These are phyloP conservation scores for Pocota personata DNA, from an alignment of 2,888 invertebrate species.

Conservation along the genomic window DNA sequence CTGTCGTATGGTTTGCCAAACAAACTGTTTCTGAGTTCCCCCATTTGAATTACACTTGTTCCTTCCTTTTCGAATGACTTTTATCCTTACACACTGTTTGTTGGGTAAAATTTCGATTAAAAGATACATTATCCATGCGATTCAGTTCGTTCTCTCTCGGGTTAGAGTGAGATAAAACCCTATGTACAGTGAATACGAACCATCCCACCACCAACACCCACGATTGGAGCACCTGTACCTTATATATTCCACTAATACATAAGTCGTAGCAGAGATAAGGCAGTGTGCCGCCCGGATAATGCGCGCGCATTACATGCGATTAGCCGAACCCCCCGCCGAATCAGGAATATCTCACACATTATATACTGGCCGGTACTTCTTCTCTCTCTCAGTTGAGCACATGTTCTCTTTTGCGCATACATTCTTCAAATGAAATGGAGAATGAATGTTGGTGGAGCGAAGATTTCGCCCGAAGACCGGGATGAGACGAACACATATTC, in stretches of 20 bases:
- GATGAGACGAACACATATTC: conserved; percentile 41
- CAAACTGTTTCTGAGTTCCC: conserved; percentile 16
- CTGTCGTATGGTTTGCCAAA: conserved; percentile 47
- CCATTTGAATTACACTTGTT: conserved; percentile 41
- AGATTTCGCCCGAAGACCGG: conserved; percentile 44
- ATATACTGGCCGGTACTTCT: conserved; percentile 45
- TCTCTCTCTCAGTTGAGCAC: not conserved
- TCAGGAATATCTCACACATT: conserved; percentile 60
- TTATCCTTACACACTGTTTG: conserved; percentile 30
- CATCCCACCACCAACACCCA: conserved; percentile 68
- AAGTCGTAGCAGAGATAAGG: conserved; percentile 77
- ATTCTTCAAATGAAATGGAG: conserved; percentile 15
- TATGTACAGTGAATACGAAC: conserved; percentile 53
- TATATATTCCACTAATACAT: conserved; percentile 43
- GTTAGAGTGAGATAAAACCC: conserved; percentile 61
- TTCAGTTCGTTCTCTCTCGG: conserved; percentile 20
- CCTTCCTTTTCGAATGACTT: not conserved
- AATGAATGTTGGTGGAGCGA: conserved; percentile 29
- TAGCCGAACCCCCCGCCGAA: conserved; percentile 77
- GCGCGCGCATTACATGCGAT: conserved; percentile 83
- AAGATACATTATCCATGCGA: conserved; percentile 65
- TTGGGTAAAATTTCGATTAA: conserved; percentile 34
- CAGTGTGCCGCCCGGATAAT: conserved; percentile 80
- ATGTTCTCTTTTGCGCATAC: conserved; percentile 42
- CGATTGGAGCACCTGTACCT: conserved; percentile 71